These are phyloP conservation scores for Lates calcarifer DNA, from an alignment of 2,113 vertebrate genomes.

Conservation along the genomic window DNA sequence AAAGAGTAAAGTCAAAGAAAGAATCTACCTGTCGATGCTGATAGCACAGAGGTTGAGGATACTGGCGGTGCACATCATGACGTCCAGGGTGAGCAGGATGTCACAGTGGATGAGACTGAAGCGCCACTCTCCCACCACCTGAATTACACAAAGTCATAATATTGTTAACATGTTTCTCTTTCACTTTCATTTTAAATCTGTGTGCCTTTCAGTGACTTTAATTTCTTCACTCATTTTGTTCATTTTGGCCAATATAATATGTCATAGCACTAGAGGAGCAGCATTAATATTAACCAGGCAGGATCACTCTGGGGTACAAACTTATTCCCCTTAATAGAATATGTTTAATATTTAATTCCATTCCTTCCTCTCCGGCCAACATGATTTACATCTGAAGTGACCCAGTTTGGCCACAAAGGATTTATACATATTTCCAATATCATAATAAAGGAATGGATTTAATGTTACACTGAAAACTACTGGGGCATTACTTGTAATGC, in stretches of 20 bases:
- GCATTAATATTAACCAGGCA: not conserved
- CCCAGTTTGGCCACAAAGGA: not conserved
- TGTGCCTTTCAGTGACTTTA: not conserved
- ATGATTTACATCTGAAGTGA: not conserved
- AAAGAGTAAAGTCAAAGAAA: not conserved
- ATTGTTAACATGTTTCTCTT: too few species aligned
- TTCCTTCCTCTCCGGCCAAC: not conserved
- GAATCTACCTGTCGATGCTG: constrained; percentile 84
- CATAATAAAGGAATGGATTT: not conserved
- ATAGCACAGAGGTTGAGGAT: constrained; percentile 88
- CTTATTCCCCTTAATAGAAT: not conserved
- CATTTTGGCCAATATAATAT: not conserved
- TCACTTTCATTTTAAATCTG: not conserved
- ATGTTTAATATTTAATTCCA: not conserved
- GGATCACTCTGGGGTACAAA: not conserved
- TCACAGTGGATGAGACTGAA: constrained; percentile 87
- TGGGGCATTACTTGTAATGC: not conserved
- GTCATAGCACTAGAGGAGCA: not conserved
- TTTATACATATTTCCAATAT: not conserved
- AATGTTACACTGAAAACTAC: not conserved
- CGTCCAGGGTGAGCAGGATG: constrained; percentile 85
- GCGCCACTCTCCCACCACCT: constrained; percentile 86
- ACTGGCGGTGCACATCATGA: constrained; percentile 88
- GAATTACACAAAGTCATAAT: constrained; percentile 13
- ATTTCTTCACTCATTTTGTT: not conserved